A percentile compares a stretch with the other conserved stretches of the same genome.
Evolutionary conservation across 2,888 invertebrate species (phyloP).

Genomic region (Spodoptera exigua): DNA sequence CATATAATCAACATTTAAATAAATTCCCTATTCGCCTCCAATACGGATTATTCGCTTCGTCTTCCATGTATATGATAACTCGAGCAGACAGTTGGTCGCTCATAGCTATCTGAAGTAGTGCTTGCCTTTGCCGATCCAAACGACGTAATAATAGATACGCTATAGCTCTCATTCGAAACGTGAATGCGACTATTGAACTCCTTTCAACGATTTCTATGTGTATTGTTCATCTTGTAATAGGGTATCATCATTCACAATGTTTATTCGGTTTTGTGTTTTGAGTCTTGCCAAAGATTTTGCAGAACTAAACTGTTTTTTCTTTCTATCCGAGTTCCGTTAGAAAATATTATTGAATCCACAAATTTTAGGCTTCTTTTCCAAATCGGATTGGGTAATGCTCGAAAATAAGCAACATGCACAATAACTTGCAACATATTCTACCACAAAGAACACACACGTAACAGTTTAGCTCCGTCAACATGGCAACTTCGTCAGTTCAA

Average conservation of each 20-base stretch:
- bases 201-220: conserved; percentile 19
- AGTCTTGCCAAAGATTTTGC: conserved; percentile 7
- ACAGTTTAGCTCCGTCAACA: conserved; percentile 31
- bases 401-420: background rate
- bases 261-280: conserved; percentile 2
- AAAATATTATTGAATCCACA: too few species aligned
- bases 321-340: too few species aligned
- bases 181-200: conserved; percentile 39
- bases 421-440: conserved; percentile 1
- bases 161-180: conserved; percentile 27
- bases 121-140: conserved; percentile 24
- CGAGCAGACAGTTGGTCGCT: conserved; percentile 48
- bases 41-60: conserved; percentile 17
- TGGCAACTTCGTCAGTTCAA: conserved; percentile 41
- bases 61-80: conserved; percentile 31
- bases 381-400: too few species aligned
- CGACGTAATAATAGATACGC: conserved; percentile 39
- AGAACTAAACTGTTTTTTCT: too few species aligned
- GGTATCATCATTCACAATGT: conserved; percentile 10
- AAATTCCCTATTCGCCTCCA: background rate
- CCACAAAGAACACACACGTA: conserved; percentile 28
- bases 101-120: conserved; percentile 38
- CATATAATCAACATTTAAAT: background rate
- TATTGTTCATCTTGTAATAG: conserved; percentile 28
- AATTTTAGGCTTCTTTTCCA: too few species aligned